A percentile compares a stretch with the other conserved stretches of the same genome.
Conservation (phyloP, 1,140 invertebrate genomes). For the Drosophila willistoni region DNA sequence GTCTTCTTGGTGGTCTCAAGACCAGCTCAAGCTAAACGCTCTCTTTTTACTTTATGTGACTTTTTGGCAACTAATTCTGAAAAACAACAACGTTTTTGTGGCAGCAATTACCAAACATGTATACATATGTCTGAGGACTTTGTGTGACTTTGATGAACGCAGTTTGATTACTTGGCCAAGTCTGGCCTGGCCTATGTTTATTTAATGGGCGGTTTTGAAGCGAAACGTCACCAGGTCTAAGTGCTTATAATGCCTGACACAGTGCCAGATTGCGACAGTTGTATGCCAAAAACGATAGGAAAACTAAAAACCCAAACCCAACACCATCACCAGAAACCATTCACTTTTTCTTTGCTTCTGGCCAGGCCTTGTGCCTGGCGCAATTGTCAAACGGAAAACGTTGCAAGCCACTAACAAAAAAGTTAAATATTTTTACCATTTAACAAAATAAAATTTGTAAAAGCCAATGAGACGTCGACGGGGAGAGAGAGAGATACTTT, state of each 20-base stretch:
- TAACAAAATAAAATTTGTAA: conserved; percentile 51
- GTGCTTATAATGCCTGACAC: conserved; percentile 44
- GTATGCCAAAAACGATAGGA: conserved; percentile 60
- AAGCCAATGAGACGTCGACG: conserved; percentile 4
- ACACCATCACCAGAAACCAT: conserved; percentile 38
- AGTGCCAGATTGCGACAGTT: conserved; percentile 74
- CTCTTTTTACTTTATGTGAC: conserved; percentile 21
- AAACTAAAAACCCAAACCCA: conserved; percentile 24
- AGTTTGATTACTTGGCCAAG: conserved; percentile 51
- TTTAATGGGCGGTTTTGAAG: conserved; percentile 57
- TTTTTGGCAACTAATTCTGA: conserved; percentile 33
- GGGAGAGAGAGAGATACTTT: conserved; percentile 15
- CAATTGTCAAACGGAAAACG: conserved; percentile 63
- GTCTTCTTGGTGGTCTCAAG: not conserved
- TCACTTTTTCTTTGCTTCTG: conserved; percentile 71
- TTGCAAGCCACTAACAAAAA: conserved; percentile 61
- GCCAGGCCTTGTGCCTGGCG: conserved; percentile 25
- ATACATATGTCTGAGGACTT: not conserved
- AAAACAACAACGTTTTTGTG: not conserved
- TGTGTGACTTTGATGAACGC: conserved; percentile 72
- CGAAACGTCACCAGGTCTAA: conserved; percentile 47
- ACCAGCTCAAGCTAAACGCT: conserved; percentile 18
- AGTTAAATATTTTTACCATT: conserved; percentile 49
- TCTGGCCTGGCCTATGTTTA: conserved; percentile 41
- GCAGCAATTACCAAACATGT: conserved; percentile 39